Evolutionary conservation across 2,888 invertebrate genomes (phyloP), one percentile per base, ranked within the genome.

Genomic region (Ornithoptera priamus): DNA sequence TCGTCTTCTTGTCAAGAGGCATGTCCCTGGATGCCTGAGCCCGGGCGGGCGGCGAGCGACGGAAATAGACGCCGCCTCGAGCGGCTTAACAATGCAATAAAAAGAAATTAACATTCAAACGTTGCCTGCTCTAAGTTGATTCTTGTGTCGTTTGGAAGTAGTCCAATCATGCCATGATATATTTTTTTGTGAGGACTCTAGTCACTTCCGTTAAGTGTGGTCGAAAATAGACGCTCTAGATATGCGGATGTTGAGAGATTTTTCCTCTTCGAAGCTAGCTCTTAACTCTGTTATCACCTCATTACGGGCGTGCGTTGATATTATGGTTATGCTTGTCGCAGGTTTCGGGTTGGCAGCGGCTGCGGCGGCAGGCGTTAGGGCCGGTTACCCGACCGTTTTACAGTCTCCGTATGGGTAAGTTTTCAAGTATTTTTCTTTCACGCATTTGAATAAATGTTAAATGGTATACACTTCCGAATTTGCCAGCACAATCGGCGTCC

Each of bases 321-420:
- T 77, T 79, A 78, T 75, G 68, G 62, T 73, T 69, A 73, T 73
- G 69, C 85, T 88, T 85, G 86, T 89, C 90, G 67, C 89, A 91
- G 91, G 91, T 71, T 92, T 92, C 74, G 89, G 91, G 8, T 74
- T 92, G 73, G 90, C 92, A 17, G 91, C 92, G 60, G 92, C 90
- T 60, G 90, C 92, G 59, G 95, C 96, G 75, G 93, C 94, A 67
- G 96, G 96, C 74, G 95, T 97, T 73, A 94, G 97, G 76, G 93
- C 96, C 24, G 96, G 96, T 75, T 97, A 97, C 85, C 97, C 95
- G 68, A 93, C 95, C 64, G 94, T 97, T 74, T 92, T 97, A 80
- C 97, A 95, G 72, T 94, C 96, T 76, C 97, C 96, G 85, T 97
- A 97, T 85, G 97, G 97, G 97, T 97, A 93, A 97, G 97, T 96